These are phyloP conservation scores for Hypotaenidia okinawae DNA, from an alignment of 2,797 vertebrate species.

Conservation along the genomic window DNA sequence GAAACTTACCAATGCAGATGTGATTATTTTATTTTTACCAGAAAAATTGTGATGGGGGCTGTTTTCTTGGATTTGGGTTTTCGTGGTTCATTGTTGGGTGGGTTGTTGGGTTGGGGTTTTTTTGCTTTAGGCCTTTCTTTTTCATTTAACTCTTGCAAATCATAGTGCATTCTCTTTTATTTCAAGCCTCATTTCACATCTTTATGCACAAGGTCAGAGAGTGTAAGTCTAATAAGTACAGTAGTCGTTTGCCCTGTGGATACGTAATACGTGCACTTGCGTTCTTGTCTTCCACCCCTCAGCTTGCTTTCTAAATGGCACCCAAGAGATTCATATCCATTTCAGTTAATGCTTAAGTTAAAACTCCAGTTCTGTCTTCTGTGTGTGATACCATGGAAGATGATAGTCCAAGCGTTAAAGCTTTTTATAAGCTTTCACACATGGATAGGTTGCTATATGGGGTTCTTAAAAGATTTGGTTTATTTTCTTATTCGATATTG, in stretches of 20 bases:
- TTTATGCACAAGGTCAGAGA: conserved; percentile 10
- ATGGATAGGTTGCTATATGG: neutral
- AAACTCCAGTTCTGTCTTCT: conserved; percentile 12
- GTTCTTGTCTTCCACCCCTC: neutral
- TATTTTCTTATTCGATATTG: neutral
- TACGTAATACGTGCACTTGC: neutral
- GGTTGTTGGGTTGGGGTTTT: neutral
- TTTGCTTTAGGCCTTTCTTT: neutral
- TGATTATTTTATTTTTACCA: neutral
- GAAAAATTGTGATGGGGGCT: neutral
- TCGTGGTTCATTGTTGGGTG: neutral
- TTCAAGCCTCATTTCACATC: conserved; percentile 13
- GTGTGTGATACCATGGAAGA: neutral
- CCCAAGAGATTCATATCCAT: conserved; percentile 46
- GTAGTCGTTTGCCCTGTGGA: neutral
- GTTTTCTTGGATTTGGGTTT: neutral
- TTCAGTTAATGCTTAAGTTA: conserved; percentile 31
- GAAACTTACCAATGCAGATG: neutral
- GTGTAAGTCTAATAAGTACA: neutral
- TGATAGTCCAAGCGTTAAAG: conserved; percentile 12
- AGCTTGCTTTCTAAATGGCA: conserved; percentile 1
- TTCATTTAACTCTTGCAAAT: conserved; percentile 17
- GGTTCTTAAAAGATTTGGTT: neutral
- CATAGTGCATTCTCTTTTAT: neutral
- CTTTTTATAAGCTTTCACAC: conserved; percentile 23